Evolutionary conservation across 2,113 vertebrate species (phyloP).

Genomic region (Mystacornis crossleyi): DNA sequence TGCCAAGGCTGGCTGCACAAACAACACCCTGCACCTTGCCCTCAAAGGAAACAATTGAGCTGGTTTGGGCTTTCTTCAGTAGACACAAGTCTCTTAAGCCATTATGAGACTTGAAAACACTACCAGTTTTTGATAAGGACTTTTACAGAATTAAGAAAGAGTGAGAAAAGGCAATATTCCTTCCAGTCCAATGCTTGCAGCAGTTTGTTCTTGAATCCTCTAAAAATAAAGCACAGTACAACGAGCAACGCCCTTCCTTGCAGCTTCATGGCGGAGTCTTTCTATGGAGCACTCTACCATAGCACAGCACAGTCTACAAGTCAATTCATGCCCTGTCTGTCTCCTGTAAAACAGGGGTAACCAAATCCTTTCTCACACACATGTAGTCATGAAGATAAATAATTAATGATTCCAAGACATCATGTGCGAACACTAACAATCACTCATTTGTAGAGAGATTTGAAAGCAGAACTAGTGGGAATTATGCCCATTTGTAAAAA

Average conservation of each 20-base stretch:
- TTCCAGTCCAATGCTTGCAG: neutral
- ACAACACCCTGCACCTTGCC: neutral
- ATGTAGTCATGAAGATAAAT: neutral
- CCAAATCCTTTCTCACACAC: neutral
- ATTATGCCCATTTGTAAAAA: neutral
- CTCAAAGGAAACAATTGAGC: conserved; percentile 1
- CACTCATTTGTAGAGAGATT: neutral
- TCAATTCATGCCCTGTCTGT: neutral
- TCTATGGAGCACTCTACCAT: neutral
- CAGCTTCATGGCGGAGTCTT: neutral
- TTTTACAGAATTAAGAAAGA: neutral
- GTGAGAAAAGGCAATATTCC: neutral
- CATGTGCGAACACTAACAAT: neutral
- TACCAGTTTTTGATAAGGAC: neutral
- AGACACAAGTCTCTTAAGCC: neutral
- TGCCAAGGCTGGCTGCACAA: conserved; percentile 1
- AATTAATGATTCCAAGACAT: neutral
- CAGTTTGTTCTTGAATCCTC: neutral
- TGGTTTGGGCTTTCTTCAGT: neutral
- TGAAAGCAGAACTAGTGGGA: neutral
- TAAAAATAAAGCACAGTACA: neutral
- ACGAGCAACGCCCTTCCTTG: neutral
- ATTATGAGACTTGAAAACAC: neutral
- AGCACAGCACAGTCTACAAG: neutral
- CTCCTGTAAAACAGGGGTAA: neutral